Percentiles rank a stretch among this genome's conserved stretches.
phyloP scores from a whole-genome alignment of 2,113 vertebrate genomes.

The Aix galericulata region DNA sequence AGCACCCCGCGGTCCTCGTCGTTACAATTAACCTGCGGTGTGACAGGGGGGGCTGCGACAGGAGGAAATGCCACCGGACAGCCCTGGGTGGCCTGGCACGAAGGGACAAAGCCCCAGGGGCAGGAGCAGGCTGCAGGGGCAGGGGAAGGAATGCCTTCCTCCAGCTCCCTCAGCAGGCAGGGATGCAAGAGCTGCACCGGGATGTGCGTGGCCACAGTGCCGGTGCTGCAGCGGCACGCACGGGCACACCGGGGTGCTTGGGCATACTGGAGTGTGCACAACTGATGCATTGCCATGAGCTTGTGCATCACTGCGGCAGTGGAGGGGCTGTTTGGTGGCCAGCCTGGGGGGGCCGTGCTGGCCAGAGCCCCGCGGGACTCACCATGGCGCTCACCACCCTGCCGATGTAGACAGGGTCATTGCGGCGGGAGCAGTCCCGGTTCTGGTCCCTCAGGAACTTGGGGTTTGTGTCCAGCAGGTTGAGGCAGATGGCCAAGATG shows the following conservation, averaged over 20 bases:
- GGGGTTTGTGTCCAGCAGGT: conserved; percentile 85
- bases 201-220: background rate
- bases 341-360: too few species aligned
- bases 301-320: background rate
- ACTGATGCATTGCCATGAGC: too few species aligned
- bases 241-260: background rate
- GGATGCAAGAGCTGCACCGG: background rate
- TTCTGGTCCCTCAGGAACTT: conserved; percentile 79
- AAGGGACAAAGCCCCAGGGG: background rate
- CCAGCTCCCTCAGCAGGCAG: background rate
- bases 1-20: conserved; percentile 87
- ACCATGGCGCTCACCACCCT: conserved; percentile 92
- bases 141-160: background rate
- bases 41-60: background rate
- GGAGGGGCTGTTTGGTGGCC: background rate
- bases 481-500: conserved; percentile 83
- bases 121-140: background rate
- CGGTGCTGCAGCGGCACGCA: background rate
- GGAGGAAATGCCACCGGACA: background rate
- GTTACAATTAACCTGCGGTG: conserved; percentile 88
- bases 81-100: background rate
- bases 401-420: conserved; percentile 80
- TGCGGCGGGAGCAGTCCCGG: conserved; percentile 80
- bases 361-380: background rate
- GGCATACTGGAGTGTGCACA: too few species aligned